phyloP scores from a whole-genome alignment of 2,888 invertebrate genomes.

The Tholera decimalis region DNA sequence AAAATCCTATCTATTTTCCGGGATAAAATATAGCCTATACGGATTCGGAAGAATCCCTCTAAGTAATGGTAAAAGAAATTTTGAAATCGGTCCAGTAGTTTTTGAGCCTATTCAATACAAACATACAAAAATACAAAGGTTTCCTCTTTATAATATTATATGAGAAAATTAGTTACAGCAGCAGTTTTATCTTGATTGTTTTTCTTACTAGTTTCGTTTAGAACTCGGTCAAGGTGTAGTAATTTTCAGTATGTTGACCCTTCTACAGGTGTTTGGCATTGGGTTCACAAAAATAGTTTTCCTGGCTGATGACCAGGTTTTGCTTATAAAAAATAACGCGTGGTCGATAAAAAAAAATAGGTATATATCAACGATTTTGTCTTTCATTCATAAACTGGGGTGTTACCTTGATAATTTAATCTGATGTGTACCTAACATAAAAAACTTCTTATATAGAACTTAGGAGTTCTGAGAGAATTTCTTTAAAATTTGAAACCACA shows the following conservation, averaged over 20 bases:
- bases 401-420: neutral
- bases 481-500: slow-evolving; percentile 7
- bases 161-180: neutral
- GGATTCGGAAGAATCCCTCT: too few relatives aligned
- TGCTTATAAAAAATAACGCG: slow-evolving; percentile 8
- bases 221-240: slow-evolving; percentile 48
- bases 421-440: neutral
- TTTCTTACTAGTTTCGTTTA: slow-evolving; percentile 7
- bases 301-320: slow-evolving; percentile 38
- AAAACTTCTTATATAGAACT: slow-evolving; percentile 3
- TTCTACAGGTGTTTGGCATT: slow-evolving; percentile 39
- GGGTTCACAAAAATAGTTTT: slow-evolving; percentile 35
- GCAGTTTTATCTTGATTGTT: slow-evolving; percentile 14
- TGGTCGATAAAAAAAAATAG: neutral
- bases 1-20: too few relatives aligned
- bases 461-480: neutral
- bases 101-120: too few relatives aligned
- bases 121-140: too few relatives aligned
- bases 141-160: too few relatives aligned
- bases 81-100: too few relatives aligned
- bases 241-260: slow-evolving; percentile 48
- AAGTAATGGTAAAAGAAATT: too few relatives aligned
- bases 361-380: neutral
- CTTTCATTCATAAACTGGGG: slow-evolving; percentile 26
- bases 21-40: too few relatives aligned